Conservation (phyloP, 2,797 vertebrate species). For the Mormyrus hasselquistii region DNA sequence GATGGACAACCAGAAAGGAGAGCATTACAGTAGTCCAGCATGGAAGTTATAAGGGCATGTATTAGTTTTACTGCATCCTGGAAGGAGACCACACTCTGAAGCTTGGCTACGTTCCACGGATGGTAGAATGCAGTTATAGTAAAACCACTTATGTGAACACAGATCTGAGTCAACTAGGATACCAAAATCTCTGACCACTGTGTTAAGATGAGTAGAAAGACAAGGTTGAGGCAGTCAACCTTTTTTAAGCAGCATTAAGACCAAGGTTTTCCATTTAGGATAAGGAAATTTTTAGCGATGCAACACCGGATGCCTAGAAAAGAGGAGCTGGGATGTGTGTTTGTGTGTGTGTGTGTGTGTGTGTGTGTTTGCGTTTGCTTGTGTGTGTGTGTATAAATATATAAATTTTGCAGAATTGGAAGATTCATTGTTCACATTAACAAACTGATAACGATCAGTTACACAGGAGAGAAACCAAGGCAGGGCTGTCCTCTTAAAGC, state of each 20-base stretch:
- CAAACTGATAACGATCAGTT: not conserved
- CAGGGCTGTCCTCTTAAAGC: not conserved
- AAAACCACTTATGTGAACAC: not conserved
- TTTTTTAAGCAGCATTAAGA: not conserved
- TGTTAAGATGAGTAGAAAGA: not conserved
- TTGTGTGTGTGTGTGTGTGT: too few relatives aligned
- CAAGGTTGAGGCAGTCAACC: not conserved
- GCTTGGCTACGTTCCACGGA: not conserved
- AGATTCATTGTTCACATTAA: not conserved
- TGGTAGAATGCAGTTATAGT: not conserved
- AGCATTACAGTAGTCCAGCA: not conserved
- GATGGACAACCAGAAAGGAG: not conserved
- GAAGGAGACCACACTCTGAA: not conserved
- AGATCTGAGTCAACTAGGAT: not conserved
- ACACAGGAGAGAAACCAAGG: not conserved
- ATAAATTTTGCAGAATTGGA: not conserved
- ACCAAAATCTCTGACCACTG: not conserved
- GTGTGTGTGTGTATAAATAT: not conserved
- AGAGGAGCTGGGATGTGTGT: not conserved
- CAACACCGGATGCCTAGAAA: not conserved
- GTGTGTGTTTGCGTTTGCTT: not conserved
- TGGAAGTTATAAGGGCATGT: not conserved
- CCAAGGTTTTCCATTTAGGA: not conserved
- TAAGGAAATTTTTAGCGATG: not conserved
- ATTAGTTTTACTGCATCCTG: not conserved